phyloP scores from a whole-genome alignment of 2,113 vertebrate species.

The Rissa tridactyla region DNA sequence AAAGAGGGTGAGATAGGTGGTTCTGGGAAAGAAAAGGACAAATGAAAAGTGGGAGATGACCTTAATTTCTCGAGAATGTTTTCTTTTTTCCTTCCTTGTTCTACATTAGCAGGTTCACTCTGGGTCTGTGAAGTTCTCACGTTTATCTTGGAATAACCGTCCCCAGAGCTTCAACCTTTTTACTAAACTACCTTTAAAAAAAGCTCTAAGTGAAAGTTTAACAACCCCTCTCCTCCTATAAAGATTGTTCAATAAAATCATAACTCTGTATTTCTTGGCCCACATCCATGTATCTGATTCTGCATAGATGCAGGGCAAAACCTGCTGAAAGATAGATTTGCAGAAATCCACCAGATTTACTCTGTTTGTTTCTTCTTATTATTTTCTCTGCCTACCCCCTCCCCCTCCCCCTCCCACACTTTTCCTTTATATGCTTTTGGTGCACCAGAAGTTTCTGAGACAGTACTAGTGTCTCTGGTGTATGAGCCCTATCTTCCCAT shows the following conservation, averaged over 20 bases:
- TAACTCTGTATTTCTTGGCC: slow-evolving; percentile 14
- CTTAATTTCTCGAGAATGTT: not conserved
- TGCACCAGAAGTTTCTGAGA: not conserved
- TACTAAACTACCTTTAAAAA: not conserved
- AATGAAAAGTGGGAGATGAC: not conserved
- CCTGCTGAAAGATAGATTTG: not conserved
- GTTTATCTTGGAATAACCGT: not conserved
- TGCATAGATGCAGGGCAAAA: not conserved
- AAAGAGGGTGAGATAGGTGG: not conserved
- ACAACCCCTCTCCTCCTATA: not conserved
- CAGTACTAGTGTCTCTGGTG: not conserved
- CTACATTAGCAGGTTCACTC: not conserved
- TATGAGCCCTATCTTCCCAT: not conserved
- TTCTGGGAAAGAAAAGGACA: not conserved
- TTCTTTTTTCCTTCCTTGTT: not conserved
- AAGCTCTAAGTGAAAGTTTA: not conserved
- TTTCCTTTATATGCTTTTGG: not conserved
- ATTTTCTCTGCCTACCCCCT: not conserved
- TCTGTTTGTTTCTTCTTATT: not conserved
- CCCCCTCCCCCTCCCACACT: rapidly evolving
- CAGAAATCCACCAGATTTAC: not conserved
- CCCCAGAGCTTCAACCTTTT: slow-evolving; percentile 10
- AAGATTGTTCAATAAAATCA: slow-evolving; percentile 17
- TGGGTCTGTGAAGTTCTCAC: not conserved
- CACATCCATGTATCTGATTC: not conserved